Base-by-base conservation (phyloP, 2,888 invertebrate species). In the Andrena bicolor region DNA sequence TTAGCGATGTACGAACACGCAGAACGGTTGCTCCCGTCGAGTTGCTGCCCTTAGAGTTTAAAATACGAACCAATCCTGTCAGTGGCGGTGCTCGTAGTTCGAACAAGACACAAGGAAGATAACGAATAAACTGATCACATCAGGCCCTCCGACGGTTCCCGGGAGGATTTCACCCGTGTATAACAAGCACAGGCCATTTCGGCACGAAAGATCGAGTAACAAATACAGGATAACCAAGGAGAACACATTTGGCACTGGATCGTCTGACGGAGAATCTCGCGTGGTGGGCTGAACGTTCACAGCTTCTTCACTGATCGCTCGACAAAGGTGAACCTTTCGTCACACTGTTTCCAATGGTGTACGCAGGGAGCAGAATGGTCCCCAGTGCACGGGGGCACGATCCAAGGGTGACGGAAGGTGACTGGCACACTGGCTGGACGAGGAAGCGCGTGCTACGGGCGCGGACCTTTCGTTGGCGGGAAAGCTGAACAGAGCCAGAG, bases 381-480 rank as follows among this genome's bases (percentile, higher is more conserved):
- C 23, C 16, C 41, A 13, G 16, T 16, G 13, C 1, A 41, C 41
- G 3, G 16, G 4, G 13, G 28, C 48, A 28, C 7, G 28, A n/a
- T 20, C 56, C 26, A n/a, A 41, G 1, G n/a, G 10, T 10, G 28
- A 48, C 13, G 41, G 20, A 30, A 61, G 23, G 2, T 58, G 58
- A 64, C 26, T 4, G 23, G 49, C 66, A 76, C 77, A 75, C 53
- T 49, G 32, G 3, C 8, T 51, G 48, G 2, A 10, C 23, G 23
- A 13, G 8, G 49, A 28, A 51, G 26, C 56, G 68, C 32, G 60
- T 51, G 28, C 8, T n/a, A 13, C 8, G 63, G 56, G 41, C 64
- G 66, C 66, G 60, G 49, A 63, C 30, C 53, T 26, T 61, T 58
- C 56, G 66, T 80, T 85, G 86, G 85, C 86, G 86, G 86, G 86